phyloP scores from a whole-genome alignment of 2,797 vertebrate species.

The Eupleurogrammus muticus region DNA sequence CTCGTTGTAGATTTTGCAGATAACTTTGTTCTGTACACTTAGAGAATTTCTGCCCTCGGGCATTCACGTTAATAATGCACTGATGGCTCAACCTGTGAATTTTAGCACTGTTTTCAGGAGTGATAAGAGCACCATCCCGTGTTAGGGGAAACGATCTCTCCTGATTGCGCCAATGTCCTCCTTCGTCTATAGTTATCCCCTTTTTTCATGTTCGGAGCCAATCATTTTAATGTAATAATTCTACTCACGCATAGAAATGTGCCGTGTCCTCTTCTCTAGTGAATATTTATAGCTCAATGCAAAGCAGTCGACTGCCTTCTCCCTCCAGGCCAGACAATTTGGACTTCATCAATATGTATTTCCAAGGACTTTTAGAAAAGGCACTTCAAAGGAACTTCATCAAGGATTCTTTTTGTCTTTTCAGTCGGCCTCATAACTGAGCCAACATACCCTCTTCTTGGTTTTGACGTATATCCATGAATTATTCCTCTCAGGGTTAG shows the following conservation, averaged over 20 bases:
- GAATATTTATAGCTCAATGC: constrained; percentile 95
- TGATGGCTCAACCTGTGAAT: constrained; percentile 15
- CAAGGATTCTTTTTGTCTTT: constrained; percentile 97
- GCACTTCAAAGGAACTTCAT: constrained; percentile 98
- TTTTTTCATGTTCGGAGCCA: constrained; percentile 77
- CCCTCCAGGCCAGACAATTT: constrained; percentile 96
- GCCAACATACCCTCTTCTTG: constrained; percentile 42
- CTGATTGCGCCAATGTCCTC: constrained; percentile 69
- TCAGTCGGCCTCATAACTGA: constrained; percentile 85
- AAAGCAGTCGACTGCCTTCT: constrained; percentile 91
- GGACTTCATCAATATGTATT: constrained; percentile 99
- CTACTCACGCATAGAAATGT: constrained; percentile 89
- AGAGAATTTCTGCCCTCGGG: constrained; percentile 27
- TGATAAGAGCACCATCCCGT: constrained; percentile 25
- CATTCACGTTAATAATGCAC: constrained; percentile 41
- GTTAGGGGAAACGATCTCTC: constrained; percentile 36
- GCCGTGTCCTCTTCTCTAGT: constrained; percentile 87
- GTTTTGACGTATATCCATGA: constrained; percentile 94
- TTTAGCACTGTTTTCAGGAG: constrained; percentile 39
- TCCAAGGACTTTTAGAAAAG: constrained; percentile 96
- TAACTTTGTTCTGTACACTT: constrained; percentile 46
- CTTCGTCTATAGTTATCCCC: constrained; percentile 86
- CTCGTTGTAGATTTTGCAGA: constrained; percentile 34
- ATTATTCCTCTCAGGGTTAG: constrained; percentile 88
- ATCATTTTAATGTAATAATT: constrained; percentile 90